A percentile compares a stretch with the other conserved stretches of the same genome.
phyloP scores from a whole-genome alignment of 2,797 vertebrate genomes.

The Arctocebus calabarensis region DNA sequence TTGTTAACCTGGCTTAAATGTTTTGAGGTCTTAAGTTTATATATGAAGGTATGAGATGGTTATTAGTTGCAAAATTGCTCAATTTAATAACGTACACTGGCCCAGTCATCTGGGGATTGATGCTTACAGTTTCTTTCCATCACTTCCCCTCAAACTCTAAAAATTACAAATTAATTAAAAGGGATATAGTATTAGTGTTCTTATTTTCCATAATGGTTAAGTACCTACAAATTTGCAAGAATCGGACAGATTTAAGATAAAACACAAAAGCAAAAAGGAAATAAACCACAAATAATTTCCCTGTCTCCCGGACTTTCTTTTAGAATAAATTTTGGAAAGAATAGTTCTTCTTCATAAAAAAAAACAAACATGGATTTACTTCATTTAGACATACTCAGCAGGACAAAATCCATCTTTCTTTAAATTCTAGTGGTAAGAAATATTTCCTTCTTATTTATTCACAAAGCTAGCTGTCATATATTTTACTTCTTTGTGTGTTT shows the following conservation, averaged over 20 bases:
- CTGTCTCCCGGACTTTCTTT: background rate
- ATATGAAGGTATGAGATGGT: background rate
- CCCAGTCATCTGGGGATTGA: background rate
- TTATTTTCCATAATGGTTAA: background rate
- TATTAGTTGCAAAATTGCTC: background rate
- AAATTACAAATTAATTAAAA: background rate
- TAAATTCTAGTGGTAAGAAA: background rate
- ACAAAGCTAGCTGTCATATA: background rate
- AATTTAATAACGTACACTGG: background rate
- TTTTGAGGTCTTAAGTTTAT: background rate
- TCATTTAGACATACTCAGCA: background rate
- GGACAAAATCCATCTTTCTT: background rate
- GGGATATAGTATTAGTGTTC: background rate
- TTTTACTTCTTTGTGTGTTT: background rate
- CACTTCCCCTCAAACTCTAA: background rate
- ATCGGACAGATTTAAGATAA: background rate
- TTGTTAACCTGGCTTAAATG: background rate
- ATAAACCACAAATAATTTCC: background rate
- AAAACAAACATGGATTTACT: background rate
- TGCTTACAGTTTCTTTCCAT: background rate
- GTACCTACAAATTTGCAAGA: background rate
- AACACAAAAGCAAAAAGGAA: background rate
- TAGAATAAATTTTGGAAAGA: background rate
- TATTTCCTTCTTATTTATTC: constrained; percentile 16
- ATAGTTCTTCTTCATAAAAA: background rate